These are phyloP conservation scores for Ciconia nigra DNA, from an alignment of 2,797 vertebrate species.

Conservation along the genomic window DNA sequence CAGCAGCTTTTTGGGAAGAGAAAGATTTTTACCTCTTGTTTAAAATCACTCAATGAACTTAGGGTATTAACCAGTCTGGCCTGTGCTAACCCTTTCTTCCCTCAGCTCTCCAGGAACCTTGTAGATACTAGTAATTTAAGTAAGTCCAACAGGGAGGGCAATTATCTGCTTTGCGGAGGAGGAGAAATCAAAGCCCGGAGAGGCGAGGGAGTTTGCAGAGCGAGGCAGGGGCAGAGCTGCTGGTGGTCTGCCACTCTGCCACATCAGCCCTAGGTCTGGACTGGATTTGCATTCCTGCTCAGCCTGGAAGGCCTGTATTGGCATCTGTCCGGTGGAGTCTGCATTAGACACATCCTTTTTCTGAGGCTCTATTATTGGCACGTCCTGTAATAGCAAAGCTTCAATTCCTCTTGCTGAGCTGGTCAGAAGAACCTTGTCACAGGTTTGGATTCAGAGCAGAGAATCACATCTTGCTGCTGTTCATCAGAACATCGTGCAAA, in stretches of 20 bases:
- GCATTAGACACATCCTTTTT: neutral
- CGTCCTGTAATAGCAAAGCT: accelerated
- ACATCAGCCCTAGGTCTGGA: neutral
- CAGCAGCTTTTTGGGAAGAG: neutral
- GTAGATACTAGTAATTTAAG: neutral
- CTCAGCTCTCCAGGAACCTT: neutral
- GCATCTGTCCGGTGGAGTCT: neutral
- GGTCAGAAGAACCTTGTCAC: neutral
- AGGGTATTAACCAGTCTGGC: neutral
- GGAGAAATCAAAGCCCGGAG: neutral
- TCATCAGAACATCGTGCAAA: accelerated
- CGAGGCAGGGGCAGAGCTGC: neutral
- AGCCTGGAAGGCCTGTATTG: neutral
- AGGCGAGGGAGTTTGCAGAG: no score
- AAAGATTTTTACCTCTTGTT: neutral
- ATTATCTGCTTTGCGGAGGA: neutral
- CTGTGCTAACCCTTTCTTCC: neutral
- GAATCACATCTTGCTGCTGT: neutral
- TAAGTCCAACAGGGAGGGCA: neutral
- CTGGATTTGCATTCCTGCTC: neutral
- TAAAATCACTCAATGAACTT: neutral
- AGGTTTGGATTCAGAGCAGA: neutral
- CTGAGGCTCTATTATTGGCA: neutral
- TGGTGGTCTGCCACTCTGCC: neutral
- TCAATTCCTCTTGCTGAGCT: neutral